A percentile compares a stretch with the other conserved stretches of the same genome.
Conservation (phyloP, 1,140 invertebrate species). For the Pseudachorutes palmiensis region DNA sequence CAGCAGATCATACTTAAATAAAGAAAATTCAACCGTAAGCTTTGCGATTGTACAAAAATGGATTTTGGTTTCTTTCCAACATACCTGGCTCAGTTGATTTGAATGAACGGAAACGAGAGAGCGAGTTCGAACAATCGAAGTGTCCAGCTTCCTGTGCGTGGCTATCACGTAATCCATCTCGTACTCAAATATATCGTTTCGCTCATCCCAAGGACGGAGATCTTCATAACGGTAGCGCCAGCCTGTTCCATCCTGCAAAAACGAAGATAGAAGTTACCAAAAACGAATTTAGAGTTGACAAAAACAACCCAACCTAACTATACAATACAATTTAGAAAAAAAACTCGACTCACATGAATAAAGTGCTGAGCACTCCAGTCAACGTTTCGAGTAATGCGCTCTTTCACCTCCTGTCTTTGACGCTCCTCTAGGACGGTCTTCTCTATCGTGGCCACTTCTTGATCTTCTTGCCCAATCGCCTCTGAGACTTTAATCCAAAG, state of each 20-base stretch:
- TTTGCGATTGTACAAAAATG: background rate
- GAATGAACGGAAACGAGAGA: slow-evolving; percentile 39
- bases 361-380: slow-evolving; percentile 65
- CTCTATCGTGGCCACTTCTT: slow-evolving; percentile 74
- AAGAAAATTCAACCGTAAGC: slow-evolving; percentile 7
- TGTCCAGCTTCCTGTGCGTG: slow-evolving; percentile 46
- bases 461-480: slow-evolving; percentile 70
- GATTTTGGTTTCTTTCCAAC: background rate
- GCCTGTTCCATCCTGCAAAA: slow-evolving; percentile 49
- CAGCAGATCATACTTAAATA: slow-evolving; percentile 20
- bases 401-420: slow-evolving; percentile 62
- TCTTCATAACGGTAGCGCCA: slow-evolving; percentile 72
- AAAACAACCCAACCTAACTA: background rate
- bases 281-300: background rate
- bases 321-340: no score
- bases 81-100: slow-evolving; percentile 23
- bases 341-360: slow-evolving; percentile 47
- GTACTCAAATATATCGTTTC: slow-evolving; percentile 72
- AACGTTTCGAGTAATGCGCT: slow-evolving; percentile 53
- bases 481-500: slow-evolving; percentile 75
- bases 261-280: background rate
- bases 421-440: slow-evolving; percentile 80
- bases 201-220: slow-evolving; percentile 68
- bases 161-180: slow-evolving; percentile 50
- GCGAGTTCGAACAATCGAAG: slow-evolving; percentile 41